phyloP scores from a whole-genome alignment of 2,888 invertebrate species.

The Cryptocheilus praepositus region DNA sequence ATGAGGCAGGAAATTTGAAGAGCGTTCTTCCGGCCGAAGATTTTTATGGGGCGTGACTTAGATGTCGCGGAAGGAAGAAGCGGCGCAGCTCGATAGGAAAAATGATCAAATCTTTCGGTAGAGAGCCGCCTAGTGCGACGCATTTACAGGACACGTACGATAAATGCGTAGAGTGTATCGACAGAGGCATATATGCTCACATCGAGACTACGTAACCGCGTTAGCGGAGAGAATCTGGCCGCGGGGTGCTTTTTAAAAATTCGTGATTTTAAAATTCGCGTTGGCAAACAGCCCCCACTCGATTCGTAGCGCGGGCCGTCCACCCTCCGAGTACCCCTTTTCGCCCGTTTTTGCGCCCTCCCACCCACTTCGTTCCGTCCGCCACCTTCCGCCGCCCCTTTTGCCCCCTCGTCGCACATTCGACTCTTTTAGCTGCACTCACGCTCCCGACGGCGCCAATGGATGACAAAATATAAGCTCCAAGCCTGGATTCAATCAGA shows the following conservation, averaged over 20 bases:
- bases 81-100: conserved; percentile 37
- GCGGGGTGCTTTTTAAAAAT: conserved; percentile 64
- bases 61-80: conserved; percentile 27
- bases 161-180: conserved; percentile 48
- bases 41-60: not conserved
- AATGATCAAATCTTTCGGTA: conserved; percentile 51
- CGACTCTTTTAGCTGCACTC: conserved; percentile 63
- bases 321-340: conserved; percentile 21
- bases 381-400: conserved; percentile 34
- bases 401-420: conserved; percentile 50
- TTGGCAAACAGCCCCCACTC: conserved; percentile 66
- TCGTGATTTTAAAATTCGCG: conserved; percentile 70
- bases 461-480: conserved; percentile 72
- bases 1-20: not conserved
- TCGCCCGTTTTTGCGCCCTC: not conserved
- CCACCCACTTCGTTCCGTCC: conserved; percentile 9
- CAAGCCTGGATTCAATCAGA: conserved; percentile 73
- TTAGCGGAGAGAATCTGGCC: conserved; percentile 60
- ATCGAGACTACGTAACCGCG: conserved; percentile 58
- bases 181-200: conserved; percentile 30
- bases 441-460: conserved; percentile 68
- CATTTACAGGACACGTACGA: conserved; percentile 54
- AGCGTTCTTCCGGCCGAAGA: too few species aligned
- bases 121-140: conserved; percentile 52
- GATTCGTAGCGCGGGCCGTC: conserved; percentile 49